Base-by-base conservation (phyloP, 2,113 vertebrate genomes). In the mouse (Mus musculus) region DNA sequence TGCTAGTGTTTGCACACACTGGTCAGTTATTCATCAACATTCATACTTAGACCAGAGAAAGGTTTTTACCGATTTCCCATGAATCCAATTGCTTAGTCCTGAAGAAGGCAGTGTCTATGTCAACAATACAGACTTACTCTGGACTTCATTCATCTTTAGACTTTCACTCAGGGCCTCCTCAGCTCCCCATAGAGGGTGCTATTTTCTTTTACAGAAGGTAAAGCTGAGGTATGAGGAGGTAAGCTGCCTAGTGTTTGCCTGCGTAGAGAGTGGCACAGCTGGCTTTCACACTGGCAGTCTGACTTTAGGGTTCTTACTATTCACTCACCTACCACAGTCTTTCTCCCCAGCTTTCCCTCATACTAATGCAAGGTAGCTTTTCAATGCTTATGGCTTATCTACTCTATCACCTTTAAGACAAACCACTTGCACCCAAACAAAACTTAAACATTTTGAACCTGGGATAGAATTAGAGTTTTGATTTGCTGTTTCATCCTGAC, bases 181-280 rank as follows among this genome's bases (percentile, higher is more conserved):
- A 54, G 28, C 30, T 77, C 90, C 69, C 80, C 24, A 36, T 19
- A 73, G 67, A 6, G 5, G 12, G n/a, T 71, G 17, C 42, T 88
- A 26, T 33, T n/a, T 59, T 89, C 78, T 54, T 33, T 84, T 1
- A 0, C 22, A 94, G 72, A 71, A 20, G 65, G 36, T 33, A 26
- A 59, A 61, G 69, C n/a, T 67, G 89, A 96, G 76, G 13, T 22
- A 69, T 10, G 90, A 52, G 63, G 19, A 49, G 52, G 26, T 75
- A 36, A n/a, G 30, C 56, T 75, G 69, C 19, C 0, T 1, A 33
- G 7, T 42, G 69, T 20, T 59, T 1, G 0, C 3, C 56, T 59
- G 49, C 24, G 1, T 4, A 2, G 13, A 14, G 17, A 26, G 17
- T 59, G 59, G 16, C 56, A 89, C 88, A 78, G 49, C n/a, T 2